Conservation (phyloP, 1,140 invertebrate species). For the Nylanderia fulva region DNA sequence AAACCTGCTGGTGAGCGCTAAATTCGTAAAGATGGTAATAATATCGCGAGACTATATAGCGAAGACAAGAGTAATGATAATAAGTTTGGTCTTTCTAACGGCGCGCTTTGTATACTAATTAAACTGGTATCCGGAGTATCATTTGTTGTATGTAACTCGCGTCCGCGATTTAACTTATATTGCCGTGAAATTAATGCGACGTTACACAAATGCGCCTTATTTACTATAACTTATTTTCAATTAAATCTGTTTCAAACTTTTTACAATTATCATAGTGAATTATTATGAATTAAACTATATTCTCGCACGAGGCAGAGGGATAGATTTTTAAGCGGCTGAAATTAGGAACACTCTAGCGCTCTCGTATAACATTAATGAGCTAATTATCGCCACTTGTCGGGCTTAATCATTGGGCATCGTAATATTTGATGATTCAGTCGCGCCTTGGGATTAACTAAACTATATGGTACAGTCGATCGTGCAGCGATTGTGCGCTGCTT, state of each 20-base stretch:
- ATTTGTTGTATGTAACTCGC: slow-evolving; percentile 42
- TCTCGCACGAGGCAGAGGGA: not conserved
- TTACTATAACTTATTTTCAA: slow-evolving; percentile 8
- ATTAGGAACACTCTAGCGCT: not conserved
- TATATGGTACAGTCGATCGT: not conserved
- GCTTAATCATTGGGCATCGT: not conserved
- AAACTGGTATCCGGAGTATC: slow-evolving; percentile 47
- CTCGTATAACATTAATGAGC: not conserved
- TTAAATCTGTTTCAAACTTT: not conserved
- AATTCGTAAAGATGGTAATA: slow-evolving; percentile 40
- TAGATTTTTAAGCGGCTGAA: not conserved
- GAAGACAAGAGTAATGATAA: slow-evolving; percentile 54
- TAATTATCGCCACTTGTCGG: slow-evolving; percentile 9
- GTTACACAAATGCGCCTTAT: slow-evolving; percentile 12
- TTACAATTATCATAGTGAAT: not conserved
- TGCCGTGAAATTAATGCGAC: not conserved
- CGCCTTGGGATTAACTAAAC: not conserved
- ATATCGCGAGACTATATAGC: slow-evolving; percentile 4
- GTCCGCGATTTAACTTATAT: slow-evolving; percentile 23
- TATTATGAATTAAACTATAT: not conserved
- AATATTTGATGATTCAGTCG: slow-evolving; percentile 1
- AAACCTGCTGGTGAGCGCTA: slow-evolving; percentile 8
- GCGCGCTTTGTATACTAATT: slow-evolving; percentile 60
- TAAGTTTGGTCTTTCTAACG: slow-evolving; percentile 42
- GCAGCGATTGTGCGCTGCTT: slow-evolving; percentile 1